phyloP scores from a whole-genome alignment of 23 tunicate genomes.

The Styela clava region DNA sequence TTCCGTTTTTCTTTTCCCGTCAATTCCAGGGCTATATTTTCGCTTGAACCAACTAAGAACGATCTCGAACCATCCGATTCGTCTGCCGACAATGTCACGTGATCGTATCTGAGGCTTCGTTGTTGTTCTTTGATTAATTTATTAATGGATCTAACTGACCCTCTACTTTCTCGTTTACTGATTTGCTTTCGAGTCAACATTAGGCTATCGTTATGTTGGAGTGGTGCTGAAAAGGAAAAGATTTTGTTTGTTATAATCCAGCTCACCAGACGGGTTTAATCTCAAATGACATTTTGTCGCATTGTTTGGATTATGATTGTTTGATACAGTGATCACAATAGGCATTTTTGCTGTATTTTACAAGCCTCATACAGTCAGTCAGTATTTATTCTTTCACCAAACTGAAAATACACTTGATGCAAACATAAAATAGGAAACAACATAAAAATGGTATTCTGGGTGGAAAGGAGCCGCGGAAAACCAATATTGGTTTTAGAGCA shows the following conservation, averaged over 20 bases:
- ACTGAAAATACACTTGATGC: too few relatives aligned
- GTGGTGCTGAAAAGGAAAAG: background rate
- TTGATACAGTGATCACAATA: too few relatives aligned
- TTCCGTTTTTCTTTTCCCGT: background rate
- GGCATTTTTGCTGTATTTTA: too few relatives aligned
- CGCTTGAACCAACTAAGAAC: background rate
- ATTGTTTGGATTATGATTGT: too few relatives aligned
- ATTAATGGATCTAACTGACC: background rate
- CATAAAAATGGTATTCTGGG: too few relatives aligned
- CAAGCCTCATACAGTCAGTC: too few relatives aligned
- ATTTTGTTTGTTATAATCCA: background rate
- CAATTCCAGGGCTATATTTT: background rate
- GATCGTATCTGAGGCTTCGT: background rate
- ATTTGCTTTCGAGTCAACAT: constrained; percentile 10
- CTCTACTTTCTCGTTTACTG: background rate
- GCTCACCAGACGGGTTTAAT: background rate
- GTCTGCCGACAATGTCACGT: background rate
- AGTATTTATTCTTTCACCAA: too few relatives aligned
- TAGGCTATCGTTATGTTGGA: constrained; percentile 13
- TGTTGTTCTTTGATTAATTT: background rate
- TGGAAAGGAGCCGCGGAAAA: too few relatives aligned
- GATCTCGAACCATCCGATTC: background rate
- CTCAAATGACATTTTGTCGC: too few relatives aligned
- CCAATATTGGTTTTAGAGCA: too few relatives aligned
- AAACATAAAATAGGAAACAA: too few relatives aligned